Percentiles rank a stretch among this genome's conserved stretches.
phyloP scores from a whole-genome alignment of 2,113 vertebrate genomes.

The Elephantulus edwardii region DNA sequence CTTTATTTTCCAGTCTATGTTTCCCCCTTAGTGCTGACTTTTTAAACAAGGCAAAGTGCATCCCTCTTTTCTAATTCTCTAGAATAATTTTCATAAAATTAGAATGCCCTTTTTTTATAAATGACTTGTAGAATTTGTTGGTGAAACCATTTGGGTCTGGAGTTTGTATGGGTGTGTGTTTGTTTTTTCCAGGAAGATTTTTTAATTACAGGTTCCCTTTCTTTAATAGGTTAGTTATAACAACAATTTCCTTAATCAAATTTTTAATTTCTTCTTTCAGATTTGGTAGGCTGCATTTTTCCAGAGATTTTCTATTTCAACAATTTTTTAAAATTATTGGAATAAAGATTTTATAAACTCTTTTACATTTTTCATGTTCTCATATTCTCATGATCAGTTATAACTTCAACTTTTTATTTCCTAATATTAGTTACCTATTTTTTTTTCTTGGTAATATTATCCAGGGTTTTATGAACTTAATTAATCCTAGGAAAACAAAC shows the following conservation, averaged over 20 bases:
- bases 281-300: constrained; percentile 19
- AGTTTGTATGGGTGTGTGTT: background rate
- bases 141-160: constrained; percentile 27
- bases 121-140: constrained; percentile 18
- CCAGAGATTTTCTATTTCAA: constrained; percentile 43
- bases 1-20: constrained; percentile 30
- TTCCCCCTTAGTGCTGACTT: constrained; percentile 3
- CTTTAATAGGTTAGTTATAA: constrained; percentile 36
- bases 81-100: constrained; percentile 44
- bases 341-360: constrained; percentile 38
- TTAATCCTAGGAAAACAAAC: background rate
- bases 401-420: background rate
- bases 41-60: constrained; percentile 22
- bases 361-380: constrained; percentile 35
- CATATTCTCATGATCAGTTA: background rate
- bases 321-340: constrained; percentile 3
- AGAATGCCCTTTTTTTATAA: constrained; percentile 50
- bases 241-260: constrained; percentile 42
- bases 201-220: constrained; percentile 42
- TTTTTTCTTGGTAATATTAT: background rate
- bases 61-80: constrained; percentile 24
- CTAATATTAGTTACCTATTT: background rate
- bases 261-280: constrained; percentile 1
- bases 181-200: constrained; percentile 35
- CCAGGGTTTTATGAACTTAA: background rate